Conservation (phyloP, 2,113 vertebrate species). For the Tauraco erythrolophus region DNA sequence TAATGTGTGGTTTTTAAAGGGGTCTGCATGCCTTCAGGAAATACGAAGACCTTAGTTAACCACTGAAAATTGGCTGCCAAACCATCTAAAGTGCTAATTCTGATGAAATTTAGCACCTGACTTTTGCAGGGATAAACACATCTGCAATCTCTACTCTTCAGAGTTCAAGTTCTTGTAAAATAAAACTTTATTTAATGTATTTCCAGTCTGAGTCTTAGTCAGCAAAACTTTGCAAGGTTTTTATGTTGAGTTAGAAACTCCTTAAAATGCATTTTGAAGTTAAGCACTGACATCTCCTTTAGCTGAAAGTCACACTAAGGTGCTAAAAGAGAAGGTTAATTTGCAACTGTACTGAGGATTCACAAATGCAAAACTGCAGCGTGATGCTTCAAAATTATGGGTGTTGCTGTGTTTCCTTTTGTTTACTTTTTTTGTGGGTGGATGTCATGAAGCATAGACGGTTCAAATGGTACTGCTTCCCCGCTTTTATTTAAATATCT, state of each 20-base stretch:
- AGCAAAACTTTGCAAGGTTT: neutral
- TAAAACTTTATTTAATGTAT: slow-evolving; percentile 2
- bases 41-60: neutral
- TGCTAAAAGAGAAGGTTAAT: neutral
- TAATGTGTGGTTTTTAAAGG: neutral
- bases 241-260: neutral
- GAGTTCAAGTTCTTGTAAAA: neutral
- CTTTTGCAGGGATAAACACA: slow-evolving; percentile 38
- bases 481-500: neutral
- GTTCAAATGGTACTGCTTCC: neutral
- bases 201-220: slow-evolving; percentile 16
- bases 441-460: neutral
- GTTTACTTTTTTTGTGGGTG: neutral
- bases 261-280: neutral
- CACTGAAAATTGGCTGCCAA: slow-evolving; percentile 16
- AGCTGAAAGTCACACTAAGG: neutral
- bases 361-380: neutral
- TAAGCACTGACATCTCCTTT: neutral
- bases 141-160: slow-evolving; percentile 3
- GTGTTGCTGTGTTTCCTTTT: neutral
- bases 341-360: neutral
- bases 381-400: neutral
- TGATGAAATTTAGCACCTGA: slow-evolving; percentile 60
- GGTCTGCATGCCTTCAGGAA: neutral
- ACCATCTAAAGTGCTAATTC: slow-evolving; percentile 40